Percentiles rank a stretch among this genome's conserved stretches.
These are phyloP conservation scores for Myioborus melanocephalus DNA, from an alignment of 2,797 vertebrate species.

Conservation along the genomic window DNA sequence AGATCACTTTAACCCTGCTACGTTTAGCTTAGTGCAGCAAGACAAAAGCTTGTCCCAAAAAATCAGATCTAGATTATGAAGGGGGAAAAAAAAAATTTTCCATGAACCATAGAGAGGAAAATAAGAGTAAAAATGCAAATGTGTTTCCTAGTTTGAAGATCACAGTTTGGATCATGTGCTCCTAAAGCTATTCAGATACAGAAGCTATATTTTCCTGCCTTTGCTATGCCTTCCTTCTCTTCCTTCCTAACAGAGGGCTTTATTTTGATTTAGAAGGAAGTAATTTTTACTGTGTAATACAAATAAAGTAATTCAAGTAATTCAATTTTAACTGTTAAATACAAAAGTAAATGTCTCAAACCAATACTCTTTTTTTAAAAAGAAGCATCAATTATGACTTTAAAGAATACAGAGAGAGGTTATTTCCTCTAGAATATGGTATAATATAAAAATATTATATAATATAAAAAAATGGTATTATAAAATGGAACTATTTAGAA, in stretches of 20 bases:
- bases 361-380: not conserved
- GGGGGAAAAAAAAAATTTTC: not conserved
- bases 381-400: not conserved
- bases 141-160: slow-evolving; percentile 5
- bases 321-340: not conserved
- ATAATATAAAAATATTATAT: not conserved
- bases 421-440: not conserved
- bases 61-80: not conserved
- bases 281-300: not conserved
- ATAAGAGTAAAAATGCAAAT: not conserved
- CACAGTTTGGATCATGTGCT: not conserved
- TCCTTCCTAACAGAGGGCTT: not conserved
- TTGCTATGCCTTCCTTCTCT: not conserved
- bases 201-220: not conserved
- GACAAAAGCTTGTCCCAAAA: not conserved
- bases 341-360: not conserved
- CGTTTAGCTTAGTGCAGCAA: not conserved
- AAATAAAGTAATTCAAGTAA: too few relatives aligned
- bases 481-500: not conserved
- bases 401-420: not conserved
- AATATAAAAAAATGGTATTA: not conserved
- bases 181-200: not conserved
- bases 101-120: not conserved
- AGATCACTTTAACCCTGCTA: not conserved
- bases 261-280: slow-evolving; percentile 14